These are phyloP conservation scores for Eclectus roratus DNA, from an alignment of 2,113 vertebrate species.

Conservation along the genomic window DNA sequence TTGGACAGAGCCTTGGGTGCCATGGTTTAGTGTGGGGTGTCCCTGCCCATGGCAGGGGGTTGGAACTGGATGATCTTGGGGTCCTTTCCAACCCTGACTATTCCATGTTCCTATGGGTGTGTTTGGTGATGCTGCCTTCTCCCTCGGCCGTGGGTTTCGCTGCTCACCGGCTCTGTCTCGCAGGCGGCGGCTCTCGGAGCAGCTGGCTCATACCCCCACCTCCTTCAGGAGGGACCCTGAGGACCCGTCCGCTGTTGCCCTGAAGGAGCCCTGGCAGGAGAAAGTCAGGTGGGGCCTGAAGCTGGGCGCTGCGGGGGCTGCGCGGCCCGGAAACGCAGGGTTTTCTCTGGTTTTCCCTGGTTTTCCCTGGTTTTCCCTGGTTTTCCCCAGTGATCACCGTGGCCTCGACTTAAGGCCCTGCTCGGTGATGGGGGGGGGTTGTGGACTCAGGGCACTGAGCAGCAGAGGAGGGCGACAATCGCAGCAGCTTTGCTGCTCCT, in stretches of 20 bases:
- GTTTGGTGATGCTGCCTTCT: not conserved
- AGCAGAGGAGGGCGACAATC: not conserved
- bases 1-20: too few species aligned
- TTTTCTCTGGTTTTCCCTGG: accelerated
- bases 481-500: not conserved
- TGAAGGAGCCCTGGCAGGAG: slow-evolving; percentile 97
- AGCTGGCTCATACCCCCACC: slow-evolving; percentile 91
- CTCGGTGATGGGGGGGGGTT: accelerated
- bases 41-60: too few species aligned
- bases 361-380: accelerated
- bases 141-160: accelerated
- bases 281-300: slow-evolving; percentile 84
- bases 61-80: too few species aligned
- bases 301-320: accelerated
- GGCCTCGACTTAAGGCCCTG: not conserved
- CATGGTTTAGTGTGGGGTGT: too few species aligned
- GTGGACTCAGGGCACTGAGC: not conserved
- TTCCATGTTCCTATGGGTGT: not conserved
- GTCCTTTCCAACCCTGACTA: too few species aligned
- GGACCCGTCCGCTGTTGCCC: slow-evolving; percentile 93
- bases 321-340: accelerated
- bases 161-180: not conserved
- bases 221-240: slow-evolving; percentile 91
- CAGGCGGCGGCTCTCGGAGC: slow-evolving; percentile 92
- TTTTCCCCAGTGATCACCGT: accelerated